Conservation (phyloP, 2,888 invertebrate species). For the Coelopa pilipes region DNA sequence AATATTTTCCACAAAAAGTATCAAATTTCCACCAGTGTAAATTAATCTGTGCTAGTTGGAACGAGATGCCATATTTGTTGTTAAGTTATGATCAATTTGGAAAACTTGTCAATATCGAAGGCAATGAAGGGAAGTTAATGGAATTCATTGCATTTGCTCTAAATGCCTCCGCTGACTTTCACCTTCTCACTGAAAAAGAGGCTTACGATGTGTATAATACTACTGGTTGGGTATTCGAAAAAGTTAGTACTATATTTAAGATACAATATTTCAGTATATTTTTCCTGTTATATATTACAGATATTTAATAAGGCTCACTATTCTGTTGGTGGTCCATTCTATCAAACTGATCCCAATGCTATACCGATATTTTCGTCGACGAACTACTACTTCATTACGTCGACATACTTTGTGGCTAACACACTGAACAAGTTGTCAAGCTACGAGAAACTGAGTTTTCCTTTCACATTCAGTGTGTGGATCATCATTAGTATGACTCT, state of each 20-base stretch:
- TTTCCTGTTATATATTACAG: slow-evolving; percentile 41
- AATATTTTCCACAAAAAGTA: slow-evolving; percentile 52
- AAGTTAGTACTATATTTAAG: slow-evolving; percentile 45
- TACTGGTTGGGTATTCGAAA: slow-evolving; percentile 46
- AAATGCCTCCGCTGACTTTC: slow-evolving; percentile 52
- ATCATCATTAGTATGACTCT: slow-evolving; percentile 45
- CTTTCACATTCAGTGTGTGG: slow-evolving; percentile 52
- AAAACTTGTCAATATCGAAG: slow-evolving; percentile 39
- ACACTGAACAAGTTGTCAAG: slow-evolving; percentile 50
- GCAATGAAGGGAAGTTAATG: slow-evolving; percentile 56
- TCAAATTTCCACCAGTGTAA: slow-evolving; percentile 54
- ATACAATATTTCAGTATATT: too few species aligned
- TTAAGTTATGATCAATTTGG: slow-evolving; percentile 11
- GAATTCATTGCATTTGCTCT: slow-evolving; percentile 50
- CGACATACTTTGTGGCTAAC: slow-evolving; percentile 55
- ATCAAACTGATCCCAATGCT: slow-evolving; percentile 44
- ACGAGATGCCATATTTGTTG: slow-evolving; percentile 55
- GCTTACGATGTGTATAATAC: slow-evolving; percentile 50
- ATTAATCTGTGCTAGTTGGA: slow-evolving; percentile 58
- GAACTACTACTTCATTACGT: slow-evolving; percentile 52
- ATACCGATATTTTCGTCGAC: slow-evolving; percentile 51
- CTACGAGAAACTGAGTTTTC: slow-evolving; percentile 56
- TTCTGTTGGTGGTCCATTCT: slow-evolving; percentile 54
- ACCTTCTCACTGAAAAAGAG: slow-evolving; percentile 50
- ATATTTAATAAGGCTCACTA: slow-evolving; percentile 54